Evolutionary conservation across 2,888 invertebrate genomes (phyloP), one percentile per base, ranked within the genome.

Genomic region (Drosophila picticornis): DNA sequence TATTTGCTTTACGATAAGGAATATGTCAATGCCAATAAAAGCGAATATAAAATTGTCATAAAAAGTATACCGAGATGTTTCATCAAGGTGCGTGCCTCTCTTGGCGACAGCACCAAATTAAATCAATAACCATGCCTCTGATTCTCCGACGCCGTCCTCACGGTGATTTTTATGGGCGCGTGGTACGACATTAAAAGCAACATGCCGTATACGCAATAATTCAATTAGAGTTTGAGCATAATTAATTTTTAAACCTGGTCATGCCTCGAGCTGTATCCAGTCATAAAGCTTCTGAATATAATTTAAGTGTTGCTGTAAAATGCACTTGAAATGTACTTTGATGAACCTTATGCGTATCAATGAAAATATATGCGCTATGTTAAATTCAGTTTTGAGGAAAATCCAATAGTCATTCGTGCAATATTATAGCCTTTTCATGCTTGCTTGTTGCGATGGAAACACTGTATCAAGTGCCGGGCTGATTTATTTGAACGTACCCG

Each of bases 1-100:
- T 84, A 79, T 79, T 84, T 63, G 68, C 53, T 43, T 48, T n/a
- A 50, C 76, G 85, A 74, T 82, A 84, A 76, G 83, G 60, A 84
- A 82, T 76, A 82, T 82, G 82, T 84, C 85, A 83, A 76, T 67
- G 85, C 69, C 80, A 84, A 82, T 82, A 84, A 82, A 82, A 70
- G 70, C 31, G 72, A 69, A 76, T 84, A 82, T 84, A 82, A 82
- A 82, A 82, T 66, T 69, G 76, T 70, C 83, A 84, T 84, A 82
- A 82, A 82, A 79, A 80, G 79, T 66, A 61, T 74, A 62, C 65
- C 73, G 80, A 80, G 68, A 82, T 69, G 75, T 66, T 67, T 52
- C 74, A 63, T 55, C 64, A 81, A 81, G 81, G 81, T 81, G 84
- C 75, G 68, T 73, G 78, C 51, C 13, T 10, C 43, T 43, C 31